Percentiles rank a stretch among this genome's conserved stretches.
phyloP scores from a whole-genome alignment of 2,797 vertebrate genomes.

The Coendou prehensilis region DNA sequence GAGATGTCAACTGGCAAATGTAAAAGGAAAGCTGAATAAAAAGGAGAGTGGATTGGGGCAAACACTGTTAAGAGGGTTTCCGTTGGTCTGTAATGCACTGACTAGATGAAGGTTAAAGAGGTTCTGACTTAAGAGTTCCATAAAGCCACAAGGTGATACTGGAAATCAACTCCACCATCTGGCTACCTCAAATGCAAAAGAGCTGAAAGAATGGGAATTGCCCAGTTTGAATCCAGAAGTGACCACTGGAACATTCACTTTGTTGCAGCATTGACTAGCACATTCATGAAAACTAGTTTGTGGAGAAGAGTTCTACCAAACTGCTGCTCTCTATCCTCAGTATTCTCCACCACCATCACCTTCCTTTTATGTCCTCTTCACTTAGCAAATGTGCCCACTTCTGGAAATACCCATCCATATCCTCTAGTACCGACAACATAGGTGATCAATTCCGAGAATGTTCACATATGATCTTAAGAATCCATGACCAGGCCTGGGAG shows the following conservation, averaged over 20 bases:
- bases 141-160: constrained; percentile 16
- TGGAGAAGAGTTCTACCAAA: not conserved
- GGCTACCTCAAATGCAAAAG: not conserved
- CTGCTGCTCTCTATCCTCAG: not conserved
- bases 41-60: not conserved
- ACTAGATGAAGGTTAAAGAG: constrained; percentile 14
- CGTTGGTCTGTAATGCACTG: not conserved
- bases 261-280: not conserved
- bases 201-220: not conserved
- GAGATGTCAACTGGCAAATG: not conserved
- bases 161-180: not conserved
- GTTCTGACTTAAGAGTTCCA: not conserved
- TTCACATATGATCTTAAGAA: not conserved
- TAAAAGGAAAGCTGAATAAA: not conserved
- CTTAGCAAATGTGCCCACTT: not conserved
- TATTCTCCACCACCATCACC: not conserved
- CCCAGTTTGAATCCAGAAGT: constrained; percentile 1
- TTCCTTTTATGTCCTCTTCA: not conserved
- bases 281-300: not conserved
- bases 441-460: not conserved
- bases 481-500: not conserved
- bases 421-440: not conserved
- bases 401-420: not conserved
- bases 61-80: not conserved
- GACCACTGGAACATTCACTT: not conserved